These are phyloP conservation scores for Diogma glabrata DNA, from an alignment of 2,888 invertebrate species.

Conservation along the genomic window DNA sequence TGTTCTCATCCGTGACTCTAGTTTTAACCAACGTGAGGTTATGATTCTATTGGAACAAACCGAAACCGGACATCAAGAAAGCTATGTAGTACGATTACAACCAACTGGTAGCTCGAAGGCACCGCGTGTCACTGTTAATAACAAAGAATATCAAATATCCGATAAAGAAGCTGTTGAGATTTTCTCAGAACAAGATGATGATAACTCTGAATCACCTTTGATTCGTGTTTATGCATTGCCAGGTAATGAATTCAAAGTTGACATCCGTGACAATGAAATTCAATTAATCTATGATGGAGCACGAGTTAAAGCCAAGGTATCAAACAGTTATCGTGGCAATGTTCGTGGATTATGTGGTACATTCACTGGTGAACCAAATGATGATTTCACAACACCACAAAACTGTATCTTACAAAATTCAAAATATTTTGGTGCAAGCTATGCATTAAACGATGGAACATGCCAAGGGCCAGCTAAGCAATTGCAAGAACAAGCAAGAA, in stretches of 20 bases:
- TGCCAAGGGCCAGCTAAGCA: neutral
- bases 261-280: constrained; percentile 39
- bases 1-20: neutral
- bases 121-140: constrained; percentile 31
- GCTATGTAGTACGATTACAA: constrained; percentile 22
- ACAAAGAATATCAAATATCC: constrained; percentile 24
- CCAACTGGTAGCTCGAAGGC: constrained; percentile 20
- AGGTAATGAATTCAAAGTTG: constrained; percentile 43
- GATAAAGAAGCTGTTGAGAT: constrained; percentile 28
- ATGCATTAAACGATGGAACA: neutral
- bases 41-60: constrained; percentile 35
- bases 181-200: constrained; percentile 32
- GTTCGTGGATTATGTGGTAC: constrained; percentile 55
- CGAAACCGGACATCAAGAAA: constrained; percentile 27
- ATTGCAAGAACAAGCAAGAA: neutral
- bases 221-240: constrained; percentile 38
- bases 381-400: constrained; percentile 47
- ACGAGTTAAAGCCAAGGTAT: constrained; percentile 38
- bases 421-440: neutral
- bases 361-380: constrained; percentile 44
- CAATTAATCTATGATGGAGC: constrained; percentile 47
- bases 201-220: constrained; percentile 28
- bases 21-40: constrained; percentile 29
- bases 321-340: constrained; percentile 40
- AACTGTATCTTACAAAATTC: constrained; percentile 41